A percentile compares a stretch with the other conserved stretches of the same genome.
Evolutionary conservation across 1,140 invertebrate species (phyloP).

Genomic region (Radopholus similis): DNA sequence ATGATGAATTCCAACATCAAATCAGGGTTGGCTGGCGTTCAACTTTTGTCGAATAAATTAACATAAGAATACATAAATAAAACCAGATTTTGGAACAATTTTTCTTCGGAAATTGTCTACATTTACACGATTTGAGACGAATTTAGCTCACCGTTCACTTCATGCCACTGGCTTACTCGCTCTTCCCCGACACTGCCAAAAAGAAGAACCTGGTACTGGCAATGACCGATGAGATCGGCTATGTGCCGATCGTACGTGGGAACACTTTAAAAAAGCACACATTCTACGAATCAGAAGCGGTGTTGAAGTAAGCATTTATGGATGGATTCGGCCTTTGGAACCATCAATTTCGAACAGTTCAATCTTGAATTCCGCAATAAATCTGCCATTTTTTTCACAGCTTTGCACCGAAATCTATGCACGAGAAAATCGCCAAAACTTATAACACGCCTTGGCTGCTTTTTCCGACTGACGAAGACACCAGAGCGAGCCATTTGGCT

Average conservation of each 20-base stretch:
- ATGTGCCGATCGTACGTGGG: background rate
- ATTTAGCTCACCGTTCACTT: background rate
- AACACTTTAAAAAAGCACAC: constrained; percentile 1
- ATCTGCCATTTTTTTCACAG: no score
- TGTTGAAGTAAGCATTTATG: background rate
- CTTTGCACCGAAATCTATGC: background rate
- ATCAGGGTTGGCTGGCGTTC: no score
- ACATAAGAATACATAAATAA: background rate
- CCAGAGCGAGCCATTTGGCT: background rate
- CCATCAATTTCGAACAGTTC: background rate
- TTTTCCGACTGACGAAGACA: background rate
- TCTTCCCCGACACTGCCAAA: background rate
- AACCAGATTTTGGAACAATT: background rate
- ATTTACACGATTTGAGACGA: background rate
- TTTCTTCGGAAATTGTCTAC: background rate
- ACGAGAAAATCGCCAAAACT: constrained; percentile 1
- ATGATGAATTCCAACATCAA: no score
- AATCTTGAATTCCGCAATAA: no score
- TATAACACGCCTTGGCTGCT: constrained; percentile 16
- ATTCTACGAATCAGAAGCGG: constrained; percentile 1
- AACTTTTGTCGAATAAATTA: no score
- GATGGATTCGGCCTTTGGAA: background rate
- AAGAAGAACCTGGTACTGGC: background rate
- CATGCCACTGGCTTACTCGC: constrained; percentile 1
- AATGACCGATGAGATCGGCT: background rate